Evolutionary conservation across 2,797 vertebrate genomes (phyloP).

Genomic region (Potorous gilbertii): DNA sequence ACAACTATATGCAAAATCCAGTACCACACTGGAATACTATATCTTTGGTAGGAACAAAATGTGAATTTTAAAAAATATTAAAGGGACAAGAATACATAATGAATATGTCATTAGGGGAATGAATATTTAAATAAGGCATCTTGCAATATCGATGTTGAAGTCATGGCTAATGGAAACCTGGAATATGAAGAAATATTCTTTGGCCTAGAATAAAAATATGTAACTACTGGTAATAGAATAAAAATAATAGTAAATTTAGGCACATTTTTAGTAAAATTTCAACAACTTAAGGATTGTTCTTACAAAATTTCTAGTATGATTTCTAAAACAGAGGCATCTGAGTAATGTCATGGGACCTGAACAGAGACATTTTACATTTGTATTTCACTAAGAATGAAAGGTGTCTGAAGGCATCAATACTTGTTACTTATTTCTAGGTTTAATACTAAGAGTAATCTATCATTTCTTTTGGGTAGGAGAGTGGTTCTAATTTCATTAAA

Average conservation of each 20-base stretch:
- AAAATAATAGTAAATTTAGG: neutral
- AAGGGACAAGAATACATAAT: constrained; percentile 6
- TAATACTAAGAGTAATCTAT: neutral
- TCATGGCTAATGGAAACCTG: neutral
- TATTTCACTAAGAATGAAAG: neutral
- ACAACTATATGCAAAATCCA: constrained; percentile 13
- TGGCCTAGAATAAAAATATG: neutral
- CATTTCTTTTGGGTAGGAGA: neutral
- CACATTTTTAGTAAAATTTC: neutral
- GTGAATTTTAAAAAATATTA: neutral
- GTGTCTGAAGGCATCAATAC: neutral
- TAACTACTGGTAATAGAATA: neutral
- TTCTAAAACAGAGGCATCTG: neutral
- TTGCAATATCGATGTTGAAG: neutral
- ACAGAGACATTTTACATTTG: neutral
- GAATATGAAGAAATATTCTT: neutral
- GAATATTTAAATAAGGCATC: constrained; percentile 3
- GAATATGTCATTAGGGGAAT: constrained; percentile 9
- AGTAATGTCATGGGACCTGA: neutral
- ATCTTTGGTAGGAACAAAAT: neutral
- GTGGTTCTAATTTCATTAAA: neutral
- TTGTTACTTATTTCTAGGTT: neutral
- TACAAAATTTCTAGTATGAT: neutral
- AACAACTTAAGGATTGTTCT: neutral
- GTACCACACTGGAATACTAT: neutral